phyloP scores from a whole-genome alignment of 2,113 vertebrate species.

The Toxostoma redivivum region DNA sequence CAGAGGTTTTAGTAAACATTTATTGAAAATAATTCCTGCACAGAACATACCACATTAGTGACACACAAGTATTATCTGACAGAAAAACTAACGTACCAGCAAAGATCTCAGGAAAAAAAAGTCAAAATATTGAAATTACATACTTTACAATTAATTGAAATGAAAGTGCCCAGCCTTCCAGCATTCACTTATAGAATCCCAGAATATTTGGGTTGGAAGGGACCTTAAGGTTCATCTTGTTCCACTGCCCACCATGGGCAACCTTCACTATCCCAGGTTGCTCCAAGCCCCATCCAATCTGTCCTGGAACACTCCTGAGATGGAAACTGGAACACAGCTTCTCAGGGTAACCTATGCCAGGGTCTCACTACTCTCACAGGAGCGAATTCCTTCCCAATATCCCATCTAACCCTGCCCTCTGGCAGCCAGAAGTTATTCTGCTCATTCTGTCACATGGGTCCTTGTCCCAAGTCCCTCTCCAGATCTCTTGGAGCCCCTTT shows the following conservation, averaged over 20 bases:
- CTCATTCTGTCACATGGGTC: accelerated
- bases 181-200: not conserved
- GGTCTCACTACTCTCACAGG: accelerated
- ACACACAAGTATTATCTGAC: not conserved
- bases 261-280: accelerated
- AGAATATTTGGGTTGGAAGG: not conserved
- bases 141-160: not conserved
- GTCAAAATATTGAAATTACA: not conserved
- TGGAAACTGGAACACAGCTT: not conserved
- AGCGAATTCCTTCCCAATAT: accelerated
- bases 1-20: not conserved
- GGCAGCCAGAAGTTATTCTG: not conserved
- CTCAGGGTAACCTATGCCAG: not conserved
- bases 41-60: not conserved
- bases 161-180: not conserved
- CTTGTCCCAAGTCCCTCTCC: not conserved
- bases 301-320: no score
- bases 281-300: accelerated
- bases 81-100: not conserved
- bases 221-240: not conserved
- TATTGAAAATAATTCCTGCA: not conserved
- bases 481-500: not conserved
- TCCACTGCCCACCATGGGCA: not conserved
- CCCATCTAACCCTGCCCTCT: not conserved
- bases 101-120: not conserved